Base-by-base conservation (phyloP, 1,140 invertebrate genomes). In the Drosophila sechellia region DNA sequence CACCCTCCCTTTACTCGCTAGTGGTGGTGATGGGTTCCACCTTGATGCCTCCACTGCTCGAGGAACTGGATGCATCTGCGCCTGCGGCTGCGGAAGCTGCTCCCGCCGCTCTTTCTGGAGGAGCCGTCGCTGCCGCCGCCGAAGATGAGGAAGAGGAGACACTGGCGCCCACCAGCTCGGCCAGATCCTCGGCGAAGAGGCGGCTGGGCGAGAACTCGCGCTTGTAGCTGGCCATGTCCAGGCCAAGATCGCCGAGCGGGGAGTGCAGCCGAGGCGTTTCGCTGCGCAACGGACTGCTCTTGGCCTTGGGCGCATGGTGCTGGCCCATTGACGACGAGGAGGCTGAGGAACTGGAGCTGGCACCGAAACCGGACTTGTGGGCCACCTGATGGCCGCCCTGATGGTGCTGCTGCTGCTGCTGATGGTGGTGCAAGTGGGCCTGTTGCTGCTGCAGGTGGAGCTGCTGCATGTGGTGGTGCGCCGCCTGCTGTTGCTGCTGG, bases 161-260 rank as follows among this genome's bases (percentile, higher is more conserved):
- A 40, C 69, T 72, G 13, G 71, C 80, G 3, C 81, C 87, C 8
- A 92, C 90, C 17, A 92, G 46, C 5, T 92, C 91, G 2, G 90
- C 85, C 48, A 94, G 93, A 65, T 95, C 94, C 54, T 94, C 94
- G 70, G 94, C 93, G 83, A 95, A 95, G 64, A 95, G 93, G 65
- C 93, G 94, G 8, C 94, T 94, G 6, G 95, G 94, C 58, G 95
- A 95, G 15, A 94, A 93, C 4, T 93, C 90, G 0, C 94, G 93
- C 77, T 95, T 95, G 86, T 95, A 95, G 43, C 94, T 93, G 34
- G 94, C 93, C 94, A 95, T 94, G 20, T 94, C 94, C 42, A 95
- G 93, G 6, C 94, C 94, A 4, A 95, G 93, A 69, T 95, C 94
- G 22, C 94, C 93, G 0, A 94, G 78, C 0, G 93, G 93, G 53